Conservation (phyloP, 2,797 vertebrate species). For the Xiphorhynchus erythropygius region DNA sequence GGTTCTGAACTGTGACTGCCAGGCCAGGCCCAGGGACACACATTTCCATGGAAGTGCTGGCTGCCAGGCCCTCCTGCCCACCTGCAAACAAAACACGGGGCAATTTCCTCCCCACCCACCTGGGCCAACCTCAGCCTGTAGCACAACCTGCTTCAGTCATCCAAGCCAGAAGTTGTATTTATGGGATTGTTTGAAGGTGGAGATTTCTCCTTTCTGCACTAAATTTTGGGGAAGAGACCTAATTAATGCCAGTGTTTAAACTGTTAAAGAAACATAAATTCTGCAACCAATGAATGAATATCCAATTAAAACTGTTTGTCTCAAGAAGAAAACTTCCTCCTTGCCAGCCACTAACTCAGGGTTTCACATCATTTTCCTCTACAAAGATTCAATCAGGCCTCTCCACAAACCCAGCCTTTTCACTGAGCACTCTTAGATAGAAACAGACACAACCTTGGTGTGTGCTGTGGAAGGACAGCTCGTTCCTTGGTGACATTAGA, state of each 20-base stretch:
- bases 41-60: no score
- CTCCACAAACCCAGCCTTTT: not conserved
- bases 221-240: not conserved
- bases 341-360: not conserved
- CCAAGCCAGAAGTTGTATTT: not conserved
- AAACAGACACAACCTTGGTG: not conserved
- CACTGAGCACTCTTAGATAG: not conserved
- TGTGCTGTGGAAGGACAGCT: not conserved
- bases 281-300: not conserved
- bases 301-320: not conserved
- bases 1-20: not conserved
- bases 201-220: not conserved
- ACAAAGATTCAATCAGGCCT: not conserved
- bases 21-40: not conserved
- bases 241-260: not conserved
- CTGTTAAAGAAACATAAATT: not conserved
- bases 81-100: not conserved
- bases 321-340: not conserved
- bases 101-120: not conserved
- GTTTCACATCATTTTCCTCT: not conserved
- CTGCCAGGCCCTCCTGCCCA: no score
- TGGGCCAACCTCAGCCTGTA: not conserved
- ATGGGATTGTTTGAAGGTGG: not conserved
- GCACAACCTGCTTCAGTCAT: not conserved
- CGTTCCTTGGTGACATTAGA: not conserved